Conservation (phyloP, 2,888 invertebrate genomes). For the Pedicia rivosa region DNA sequence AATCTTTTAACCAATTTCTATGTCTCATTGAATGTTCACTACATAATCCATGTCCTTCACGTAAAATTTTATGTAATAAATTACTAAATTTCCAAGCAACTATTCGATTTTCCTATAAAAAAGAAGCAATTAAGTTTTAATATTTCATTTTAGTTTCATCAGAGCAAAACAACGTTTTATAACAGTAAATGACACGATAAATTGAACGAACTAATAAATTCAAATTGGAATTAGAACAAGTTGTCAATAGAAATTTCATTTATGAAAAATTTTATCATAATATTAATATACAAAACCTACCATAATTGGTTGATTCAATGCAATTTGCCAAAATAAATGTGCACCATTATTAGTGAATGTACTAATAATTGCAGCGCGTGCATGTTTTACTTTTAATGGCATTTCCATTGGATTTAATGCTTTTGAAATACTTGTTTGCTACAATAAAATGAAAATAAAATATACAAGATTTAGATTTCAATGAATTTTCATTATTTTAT, state of each 20-base stretch:
- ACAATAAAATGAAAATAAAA: not conserved
- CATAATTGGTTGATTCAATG: slow-evolving; percentile 30
- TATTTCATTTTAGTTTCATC: not conserved
- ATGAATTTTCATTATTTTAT: not conserved
- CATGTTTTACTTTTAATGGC: slow-evolving; percentile 97
- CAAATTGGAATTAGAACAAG: too few species aligned
- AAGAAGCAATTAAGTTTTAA: not conserved
- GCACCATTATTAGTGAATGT: slow-evolving; percentile 88
- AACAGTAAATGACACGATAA: too few species aligned
- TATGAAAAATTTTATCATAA: too few species aligned
- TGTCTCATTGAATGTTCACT: slow-evolving; percentile 74
- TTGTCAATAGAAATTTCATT: too few species aligned
- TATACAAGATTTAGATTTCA: not conserved
- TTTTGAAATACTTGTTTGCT: slow-evolving; percentile 57
- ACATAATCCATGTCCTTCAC: slow-evolving; percentile 86
- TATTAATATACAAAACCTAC: slow-evolving; percentile 1
- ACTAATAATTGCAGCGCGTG: slow-evolving; percentile 85
- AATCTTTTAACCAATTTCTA: slow-evolving; percentile 60
- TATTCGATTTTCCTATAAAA: slow-evolving; percentile 75
- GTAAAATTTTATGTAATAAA: slow-evolving; percentile 85
- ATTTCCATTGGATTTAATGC: slow-evolving; percentile 85
- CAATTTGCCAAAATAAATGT: slow-evolving; percentile 71
- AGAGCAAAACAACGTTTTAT: too few species aligned
- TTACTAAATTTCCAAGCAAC: slow-evolving; percentile 99
- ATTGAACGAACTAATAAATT: too few species aligned